Conservation (phyloP, 2,113 vertebrate genomes). For the Microtus oregoni region DNA sequence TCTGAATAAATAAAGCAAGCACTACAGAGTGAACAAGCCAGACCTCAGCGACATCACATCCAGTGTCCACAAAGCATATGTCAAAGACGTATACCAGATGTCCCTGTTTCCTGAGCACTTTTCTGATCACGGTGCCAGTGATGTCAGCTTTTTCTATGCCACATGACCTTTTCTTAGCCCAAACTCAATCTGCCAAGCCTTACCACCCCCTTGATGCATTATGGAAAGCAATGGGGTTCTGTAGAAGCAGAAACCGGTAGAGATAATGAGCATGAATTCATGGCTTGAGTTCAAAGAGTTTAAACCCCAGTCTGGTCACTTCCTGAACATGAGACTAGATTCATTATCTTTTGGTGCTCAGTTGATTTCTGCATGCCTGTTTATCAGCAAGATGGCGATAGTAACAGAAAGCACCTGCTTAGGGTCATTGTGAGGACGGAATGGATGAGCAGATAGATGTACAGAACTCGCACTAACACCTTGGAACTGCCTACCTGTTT, state of each 20-base stretch:
- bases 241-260: neutral
- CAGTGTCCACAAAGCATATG: neutral
- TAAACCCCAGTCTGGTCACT: neutral
- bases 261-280: too few relatives aligned
- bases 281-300: neutral
- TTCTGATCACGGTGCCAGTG: neutral
- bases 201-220: neutral
- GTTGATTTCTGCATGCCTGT: neutral
- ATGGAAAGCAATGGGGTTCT: neutral
- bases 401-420: neutral
- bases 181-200: neutral
- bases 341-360: neutral
- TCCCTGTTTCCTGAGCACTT: neutral
- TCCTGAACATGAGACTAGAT: neutral
- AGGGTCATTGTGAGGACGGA: neutral
- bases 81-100: neutral
- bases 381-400: neutral
- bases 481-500: neutral
- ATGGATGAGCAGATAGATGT: accelerated
- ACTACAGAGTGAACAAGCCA: neutral
- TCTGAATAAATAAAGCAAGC: neutral
- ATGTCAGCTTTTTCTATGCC: neutral
- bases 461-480: neutral
- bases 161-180: neutral
- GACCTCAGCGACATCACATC: neutral